These are phyloP conservation scores for Mus musculus DNA, from an alignment of 2,113 vertebrate genomes.

Conservation along the genomic window DNA sequence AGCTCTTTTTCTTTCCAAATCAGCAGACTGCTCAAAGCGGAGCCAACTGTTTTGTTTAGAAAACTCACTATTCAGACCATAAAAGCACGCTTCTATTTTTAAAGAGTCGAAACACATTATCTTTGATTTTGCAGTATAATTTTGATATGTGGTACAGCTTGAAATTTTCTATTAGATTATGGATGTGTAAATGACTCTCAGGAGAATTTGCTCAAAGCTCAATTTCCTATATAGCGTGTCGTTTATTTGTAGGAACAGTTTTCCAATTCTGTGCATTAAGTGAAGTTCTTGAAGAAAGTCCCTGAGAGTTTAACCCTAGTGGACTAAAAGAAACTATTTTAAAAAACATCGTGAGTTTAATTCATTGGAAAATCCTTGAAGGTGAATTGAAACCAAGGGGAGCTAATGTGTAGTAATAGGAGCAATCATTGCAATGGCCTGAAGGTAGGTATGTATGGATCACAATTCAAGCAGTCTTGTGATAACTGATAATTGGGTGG, in stretches of 20 bases:
- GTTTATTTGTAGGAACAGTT: slow-evolving; percentile 65
- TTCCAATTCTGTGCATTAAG: slow-evolving; percentile 61
- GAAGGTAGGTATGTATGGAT: neutral
- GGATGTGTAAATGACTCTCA: slow-evolving; percentile 52
- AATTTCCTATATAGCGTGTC: slow-evolving; percentile 57
- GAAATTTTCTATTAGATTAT: slow-evolving; percentile 57
- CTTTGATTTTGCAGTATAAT: slow-evolving; percentile 66
- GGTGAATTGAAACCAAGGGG: slow-evolving; percentile 48
- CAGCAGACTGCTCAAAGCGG: slow-evolving; percentile 37
- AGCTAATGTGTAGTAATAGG: slow-evolving; percentile 23
- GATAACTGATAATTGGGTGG: slow-evolving; percentile 37
- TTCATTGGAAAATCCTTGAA: slow-evolving; percentile 43
- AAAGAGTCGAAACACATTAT: slow-evolving; percentile 44
- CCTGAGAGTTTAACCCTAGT: slow-evolving; percentile 60
- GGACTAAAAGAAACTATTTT: slow-evolving; percentile 57
- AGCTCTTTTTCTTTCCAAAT: slow-evolving; percentile 50
- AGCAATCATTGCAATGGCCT: neutral
- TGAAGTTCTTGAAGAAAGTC: slow-evolving; percentile 68
- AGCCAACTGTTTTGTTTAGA: slow-evolving; percentile 59
- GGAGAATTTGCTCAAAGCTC: slow-evolving; percentile 61
- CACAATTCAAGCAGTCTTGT: slow-evolving; percentile 17
- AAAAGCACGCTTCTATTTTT: slow-evolving; percentile 59
- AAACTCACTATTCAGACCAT: slow-evolving; percentile 46
- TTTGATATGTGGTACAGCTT: slow-evolving; percentile 58
- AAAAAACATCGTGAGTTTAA: slow-evolving; percentile 68